A percentile compares a stretch with the other conserved stretches of the same genome.
These are phyloP conservation scores for Digitonthophagus gazella DNA, from an alignment of 2,888 invertebrate genomes.

Conservation along the genomic window DNA sequence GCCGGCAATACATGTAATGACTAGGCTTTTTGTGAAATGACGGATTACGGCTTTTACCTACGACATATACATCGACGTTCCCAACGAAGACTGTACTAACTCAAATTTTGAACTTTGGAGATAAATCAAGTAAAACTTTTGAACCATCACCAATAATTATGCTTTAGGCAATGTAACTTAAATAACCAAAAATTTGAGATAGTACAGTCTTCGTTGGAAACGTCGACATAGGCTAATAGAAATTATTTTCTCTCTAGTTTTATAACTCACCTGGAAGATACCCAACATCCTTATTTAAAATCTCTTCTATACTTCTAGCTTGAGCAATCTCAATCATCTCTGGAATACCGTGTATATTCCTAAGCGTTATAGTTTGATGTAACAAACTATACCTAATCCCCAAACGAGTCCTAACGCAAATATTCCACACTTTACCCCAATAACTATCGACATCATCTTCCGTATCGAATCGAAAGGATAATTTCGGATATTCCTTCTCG, in stretches of 20 bases:
- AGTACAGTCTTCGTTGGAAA: no score
- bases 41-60: no score
- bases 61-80: no score
- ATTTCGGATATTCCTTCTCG: slow-evolving; percentile 58
- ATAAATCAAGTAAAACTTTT: no score
- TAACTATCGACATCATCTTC: slow-evolving; percentile 60
- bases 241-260: not conserved
- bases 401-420: slow-evolving; percentile 66
- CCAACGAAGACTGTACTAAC: no score
- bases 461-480: slow-evolving; percentile 57
- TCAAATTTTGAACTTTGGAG: no score
- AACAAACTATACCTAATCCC: slow-evolving; percentile 47
- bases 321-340: slow-evolving; percentile 51
- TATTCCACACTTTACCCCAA: slow-evolving; percentile 68
- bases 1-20: no score
- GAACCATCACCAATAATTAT: no score
- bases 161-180: no score
- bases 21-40: no score
- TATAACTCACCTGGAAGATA: slow-evolving; percentile 59
- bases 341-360: slow-evolving; percentile 53
- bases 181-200: no score
- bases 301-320: slow-evolving; percentile 52
- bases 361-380: slow-evolving; percentile 51
- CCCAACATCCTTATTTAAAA: slow-evolving; percentile 55
- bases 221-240: no score